Base-by-base conservation (phyloP, 2,797 vertebrate genomes). In the Spea hammondii region DNA sequence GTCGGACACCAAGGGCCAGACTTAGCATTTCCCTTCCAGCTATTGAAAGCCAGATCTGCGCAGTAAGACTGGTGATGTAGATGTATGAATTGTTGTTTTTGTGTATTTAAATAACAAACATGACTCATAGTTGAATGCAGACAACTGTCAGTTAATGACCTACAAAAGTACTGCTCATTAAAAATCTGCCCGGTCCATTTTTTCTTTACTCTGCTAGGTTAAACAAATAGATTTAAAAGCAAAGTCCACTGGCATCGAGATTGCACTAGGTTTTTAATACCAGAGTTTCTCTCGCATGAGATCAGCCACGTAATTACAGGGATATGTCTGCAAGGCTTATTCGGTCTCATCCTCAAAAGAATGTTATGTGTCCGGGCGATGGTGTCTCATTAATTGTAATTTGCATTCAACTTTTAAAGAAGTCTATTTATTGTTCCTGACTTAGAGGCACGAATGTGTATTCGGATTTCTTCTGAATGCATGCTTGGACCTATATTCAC, bases 341-440 rank as follows among this genome's bases (percentile, higher is more conserved):
- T 65, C 4, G 9, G 75, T 72, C 62, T 67, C 68, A 13, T 69
- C 14, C 54, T 72, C 66, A 60, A 32, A 77, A 60, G 69, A 73
- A 54, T 45, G 59, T 68, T 53, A 49, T 65, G 13, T 79, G 70
- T 72, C 60, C 51, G 59, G 54, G 51, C 59, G n/a, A 57, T 69
- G 6, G 59, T 44, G 4, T 2, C 11, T 32, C 45, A n/a, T 66
- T 57, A 4, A 8, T 79, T 83, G 77, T 77, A 51, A 75, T 32
- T 57, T 75, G 77, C 83, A 82, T 83, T 66, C 4, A 83, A 79
- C 84, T 84, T 79, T 77, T 83, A 74, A 84, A 46, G 76, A 83
- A 80, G 83, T 69, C 67, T 82, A 60, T 76, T 77, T 77, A 77
- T 71, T 74, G 45, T 51, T 79, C 83, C 89, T 90, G n/a, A 89